Evolutionary conservation across 2,888 invertebrate species (phyloP), one percentile per base, ranked within the genome.

Genomic region (Dicyrtomina minuta): DNA sequence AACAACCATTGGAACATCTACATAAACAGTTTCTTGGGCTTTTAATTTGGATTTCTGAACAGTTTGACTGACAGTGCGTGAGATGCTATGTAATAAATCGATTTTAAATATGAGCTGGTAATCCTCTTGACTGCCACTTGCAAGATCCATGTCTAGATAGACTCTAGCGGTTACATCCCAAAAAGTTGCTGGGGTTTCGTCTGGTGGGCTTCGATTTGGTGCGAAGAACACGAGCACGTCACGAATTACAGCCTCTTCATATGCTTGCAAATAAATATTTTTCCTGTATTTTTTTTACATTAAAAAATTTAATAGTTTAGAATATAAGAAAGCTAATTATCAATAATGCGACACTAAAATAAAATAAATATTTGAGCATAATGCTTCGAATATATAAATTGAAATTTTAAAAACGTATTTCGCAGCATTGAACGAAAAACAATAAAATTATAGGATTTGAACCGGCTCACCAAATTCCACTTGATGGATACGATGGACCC

Each of bases 401-500:
- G 13, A 41, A 41, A 41, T 12, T 46, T 15, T 46, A 4, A 46
- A 17, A 4, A 4, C 15, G 12, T 12, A n/a, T 15, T n/a, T 22
- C 26, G 33, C 33, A 33, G 33, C 33, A 5, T 33, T 8, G 8
- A n/a, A n/a, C n/a, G n/a, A n/a, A n/a, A n/a, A n/a, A n/a, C n/a
- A n/a, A n/a, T n/a, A n/a, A n/a, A n/a, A n/a, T n/a, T n/a, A n/a
- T n/a, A n/a, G n/a, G n/a, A n/a, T n/a, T n/a, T n/a, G n/a, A n/a
- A n/a, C n/a, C n/a, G n/a, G n/a, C 33, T 81, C 85, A 92, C 95
- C 96, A 97, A 68, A 99, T 88, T 66, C 97, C 98, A 75, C 91
- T 87, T 0, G 95, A 93, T 0, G 96, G 93, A 74, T 67, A 67
- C 2, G 59, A 26, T 24, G 67, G 67, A 27, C 96, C 97, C 96